Evolutionary conservation across 2,113 vertebrate genomes (phyloP).

Genomic region (Prolemur simus): DNA sequence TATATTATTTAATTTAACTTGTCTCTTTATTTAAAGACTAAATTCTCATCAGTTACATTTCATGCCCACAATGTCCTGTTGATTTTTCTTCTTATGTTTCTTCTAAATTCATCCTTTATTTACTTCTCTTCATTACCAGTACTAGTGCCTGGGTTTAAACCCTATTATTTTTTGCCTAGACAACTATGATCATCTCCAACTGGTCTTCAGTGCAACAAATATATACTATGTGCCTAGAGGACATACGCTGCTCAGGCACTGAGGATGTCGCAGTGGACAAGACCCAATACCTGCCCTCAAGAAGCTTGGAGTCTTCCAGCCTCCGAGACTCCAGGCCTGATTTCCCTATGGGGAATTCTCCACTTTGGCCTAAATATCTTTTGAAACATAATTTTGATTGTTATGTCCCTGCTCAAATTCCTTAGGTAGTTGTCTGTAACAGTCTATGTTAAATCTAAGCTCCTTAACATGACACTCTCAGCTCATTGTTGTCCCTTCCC

Average conservation of each 20-base stretch:
- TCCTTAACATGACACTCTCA: neutral
- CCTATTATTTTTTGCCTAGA: neutral
- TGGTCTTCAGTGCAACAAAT: neutral
- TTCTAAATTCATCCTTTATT: neutral
- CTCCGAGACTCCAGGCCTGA: neutral
- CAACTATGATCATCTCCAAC: neutral
- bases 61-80: neutral
- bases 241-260: neutral
- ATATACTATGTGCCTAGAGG: neutral
- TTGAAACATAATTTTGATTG: neutral
- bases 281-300: neutral
- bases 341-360: neutral
- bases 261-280: neutral
- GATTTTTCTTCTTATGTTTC: neutral
- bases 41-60: neutral
- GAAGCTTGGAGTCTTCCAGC: neutral
- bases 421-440: neutral
- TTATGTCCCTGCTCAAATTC: neutral
- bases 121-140: neutral
- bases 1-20: neutral
- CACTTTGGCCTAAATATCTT: neutral
- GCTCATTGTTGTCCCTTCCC: neutral
- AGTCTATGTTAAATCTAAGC: neutral
- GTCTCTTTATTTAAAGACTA: neutral
- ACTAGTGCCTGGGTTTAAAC: neutral